phyloP scores from a whole-genome alignment of 1,140 invertebrate species.

The Bradysia coprophila region DNA sequence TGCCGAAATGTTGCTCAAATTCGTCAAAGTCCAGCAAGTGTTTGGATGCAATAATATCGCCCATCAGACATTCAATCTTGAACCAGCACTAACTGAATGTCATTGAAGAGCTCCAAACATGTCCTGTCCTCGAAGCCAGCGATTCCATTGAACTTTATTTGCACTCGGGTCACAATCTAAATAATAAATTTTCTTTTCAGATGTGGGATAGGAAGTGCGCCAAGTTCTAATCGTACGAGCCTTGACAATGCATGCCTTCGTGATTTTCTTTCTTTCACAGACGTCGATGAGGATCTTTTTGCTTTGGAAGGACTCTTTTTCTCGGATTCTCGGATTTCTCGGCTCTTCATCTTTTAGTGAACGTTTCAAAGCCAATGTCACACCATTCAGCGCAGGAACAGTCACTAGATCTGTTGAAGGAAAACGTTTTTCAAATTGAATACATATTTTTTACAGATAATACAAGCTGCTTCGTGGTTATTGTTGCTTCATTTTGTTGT shows the following conservation, averaged over 20 bases:
- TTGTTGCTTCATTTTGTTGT: no score
- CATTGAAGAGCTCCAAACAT: constrained; percentile 15
- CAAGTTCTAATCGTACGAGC: constrained; percentile 20
- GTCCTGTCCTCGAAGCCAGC: neutral
- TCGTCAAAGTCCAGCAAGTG: constrained; percentile 72
- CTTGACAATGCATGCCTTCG: constrained; percentile 63
- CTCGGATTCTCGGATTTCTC: constrained; percentile 23
- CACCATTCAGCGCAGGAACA: neutral
- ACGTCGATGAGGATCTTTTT: no score
- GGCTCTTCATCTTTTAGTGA: constrained; percentile 7
- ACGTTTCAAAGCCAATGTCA: neutral
- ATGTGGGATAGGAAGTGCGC: constrained; percentile 3
- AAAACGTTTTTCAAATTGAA: no score
- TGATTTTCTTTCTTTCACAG: constrained; percentile 22
- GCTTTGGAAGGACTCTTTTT: constrained; percentile 8
- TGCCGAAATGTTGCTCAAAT: constrained; percentile 54
- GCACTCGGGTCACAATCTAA: constrained; percentile 48
- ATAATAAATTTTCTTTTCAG: constrained; percentile 12
- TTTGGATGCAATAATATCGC: constrained; percentile 68
- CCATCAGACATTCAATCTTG: constrained; percentile 65
- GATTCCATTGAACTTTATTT: constrained; percentile 9
- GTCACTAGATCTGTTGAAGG: no score
- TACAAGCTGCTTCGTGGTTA: no score
- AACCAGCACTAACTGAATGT: constrained; percentile 53
- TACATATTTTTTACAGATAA: no score